These are phyloP conservation scores for Miniopterus natalensis DNA, from an alignment of 2,113 vertebrate genomes.

Conservation along the genomic window DNA sequence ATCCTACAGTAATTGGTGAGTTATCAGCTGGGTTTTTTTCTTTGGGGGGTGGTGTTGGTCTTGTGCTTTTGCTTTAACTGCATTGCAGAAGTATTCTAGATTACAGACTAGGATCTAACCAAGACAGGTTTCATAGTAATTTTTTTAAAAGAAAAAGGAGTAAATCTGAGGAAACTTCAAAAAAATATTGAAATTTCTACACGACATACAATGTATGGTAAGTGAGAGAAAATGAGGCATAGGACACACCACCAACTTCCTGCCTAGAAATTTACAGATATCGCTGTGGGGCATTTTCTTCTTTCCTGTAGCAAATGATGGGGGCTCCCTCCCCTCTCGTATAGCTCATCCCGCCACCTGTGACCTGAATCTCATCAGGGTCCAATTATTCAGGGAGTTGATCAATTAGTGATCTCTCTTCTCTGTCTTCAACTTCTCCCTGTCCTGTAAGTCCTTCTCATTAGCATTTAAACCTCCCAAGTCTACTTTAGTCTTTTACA, in stretches of 20 bases:
- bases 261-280: neutral
- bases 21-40: neutral
- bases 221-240: neutral
- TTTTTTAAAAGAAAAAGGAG: neutral
- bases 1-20: neutral
- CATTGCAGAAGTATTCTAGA: neutral
- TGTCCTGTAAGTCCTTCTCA: neutral
- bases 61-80: neutral
- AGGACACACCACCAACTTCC: neutral
- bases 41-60: too few relatives aligned
- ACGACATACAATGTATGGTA: neutral
- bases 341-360: neutral
- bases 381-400: neutral
- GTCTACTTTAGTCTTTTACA: neutral
- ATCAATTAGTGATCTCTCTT: neutral
- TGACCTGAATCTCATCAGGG: neutral
- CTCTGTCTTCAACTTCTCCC: neutral
- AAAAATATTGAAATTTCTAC: neutral
- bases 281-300: neutral
- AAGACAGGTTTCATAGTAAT: neutral
- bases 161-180: conserved; percentile 14
- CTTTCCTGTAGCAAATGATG: neutral
- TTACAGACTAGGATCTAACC: neutral
- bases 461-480: neutral
- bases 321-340: neutral